Conservation (phyloP, 37 sponge, comb jelly and placozoan species). For the Aphrocallistes beatrix region DNA sequence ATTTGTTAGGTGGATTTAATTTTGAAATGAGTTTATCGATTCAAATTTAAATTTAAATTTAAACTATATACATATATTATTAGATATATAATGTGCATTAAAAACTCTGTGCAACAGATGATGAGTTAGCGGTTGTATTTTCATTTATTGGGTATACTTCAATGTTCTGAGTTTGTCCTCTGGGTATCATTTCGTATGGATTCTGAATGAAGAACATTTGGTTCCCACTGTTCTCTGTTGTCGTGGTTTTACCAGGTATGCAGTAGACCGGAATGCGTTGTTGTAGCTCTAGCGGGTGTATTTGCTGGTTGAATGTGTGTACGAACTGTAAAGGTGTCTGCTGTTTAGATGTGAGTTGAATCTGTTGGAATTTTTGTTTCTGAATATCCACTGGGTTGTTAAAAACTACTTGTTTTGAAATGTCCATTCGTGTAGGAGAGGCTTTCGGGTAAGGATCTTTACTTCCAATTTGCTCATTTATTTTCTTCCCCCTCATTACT, state of each 20-base stretch:
- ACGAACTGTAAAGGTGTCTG: not conserved
- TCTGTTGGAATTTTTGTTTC: not conserved
- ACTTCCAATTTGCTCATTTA: not conserved
- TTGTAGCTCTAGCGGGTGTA: not conserved
- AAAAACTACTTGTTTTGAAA: not conserved
- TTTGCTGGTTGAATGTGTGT: not conserved
- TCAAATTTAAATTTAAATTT: too few species aligned
- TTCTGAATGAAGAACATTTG: not conserved
- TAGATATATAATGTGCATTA: not conserved
- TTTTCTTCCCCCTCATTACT: not conserved
- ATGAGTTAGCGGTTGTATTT: not conserved
- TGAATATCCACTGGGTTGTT: not conserved
- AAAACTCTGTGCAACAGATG: not conserved
- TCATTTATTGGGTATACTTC: not conserved
- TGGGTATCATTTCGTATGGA: not conserved
- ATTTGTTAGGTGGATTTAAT: too few species aligned
- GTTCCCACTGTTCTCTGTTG: not conserved
- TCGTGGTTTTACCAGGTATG: not conserved
- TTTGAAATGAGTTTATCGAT: too few species aligned
- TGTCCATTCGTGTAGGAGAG: not conserved
- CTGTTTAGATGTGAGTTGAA: not conserved
- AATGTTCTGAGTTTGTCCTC: not conserved
- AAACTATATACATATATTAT: too few species aligned
- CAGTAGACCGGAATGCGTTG: not conserved
- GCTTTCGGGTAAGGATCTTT: constrained; percentile 1